These are phyloP conservation scores for Merops nubicus DNA, from an alignment of 2,113 vertebrate species.

Conservation along the genomic window DNA sequence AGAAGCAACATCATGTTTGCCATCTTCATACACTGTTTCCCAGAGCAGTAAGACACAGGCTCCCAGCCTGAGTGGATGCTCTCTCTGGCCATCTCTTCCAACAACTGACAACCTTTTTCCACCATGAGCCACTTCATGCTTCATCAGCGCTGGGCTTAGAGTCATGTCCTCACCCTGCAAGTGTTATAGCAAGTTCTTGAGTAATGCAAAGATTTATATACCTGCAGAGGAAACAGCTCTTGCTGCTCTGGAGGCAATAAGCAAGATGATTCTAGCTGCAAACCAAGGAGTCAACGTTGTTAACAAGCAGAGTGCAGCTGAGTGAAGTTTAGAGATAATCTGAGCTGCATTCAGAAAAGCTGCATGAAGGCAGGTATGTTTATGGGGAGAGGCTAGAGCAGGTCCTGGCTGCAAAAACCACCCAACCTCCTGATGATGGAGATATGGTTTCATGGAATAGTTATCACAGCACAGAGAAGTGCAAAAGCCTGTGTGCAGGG, in stretches of 20 bases:
- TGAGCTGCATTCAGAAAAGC: neutral
- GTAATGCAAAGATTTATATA: neutral
- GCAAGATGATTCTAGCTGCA: neutral
- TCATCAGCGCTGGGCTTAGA: neutral
- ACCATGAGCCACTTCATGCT: neutral
- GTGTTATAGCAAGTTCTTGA: too few relatives aligned
- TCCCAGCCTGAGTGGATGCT: neutral
- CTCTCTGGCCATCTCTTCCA: neutral
- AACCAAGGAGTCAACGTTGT: neutral
- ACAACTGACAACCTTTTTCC: neutral
- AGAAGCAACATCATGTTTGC: neutral
- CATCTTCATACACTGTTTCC: neutral
- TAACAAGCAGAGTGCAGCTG: neutral
- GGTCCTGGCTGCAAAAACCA: neutral
- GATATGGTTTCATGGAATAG: neutral
- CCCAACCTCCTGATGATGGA: rapidly evolving
- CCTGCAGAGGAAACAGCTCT: neutral
- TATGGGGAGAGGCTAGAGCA: neutral
- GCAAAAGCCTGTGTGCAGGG: rapidly evolving
- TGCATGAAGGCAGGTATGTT: neutral
- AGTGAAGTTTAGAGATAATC: neutral
- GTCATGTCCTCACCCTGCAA: neutral
- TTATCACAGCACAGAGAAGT: neutral
- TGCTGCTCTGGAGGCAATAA: neutral
- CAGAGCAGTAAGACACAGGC: neutral